phyloP scores from a whole-genome alignment of 2,888 invertebrate genomes.

The Eustalomyia histrio region DNA sequence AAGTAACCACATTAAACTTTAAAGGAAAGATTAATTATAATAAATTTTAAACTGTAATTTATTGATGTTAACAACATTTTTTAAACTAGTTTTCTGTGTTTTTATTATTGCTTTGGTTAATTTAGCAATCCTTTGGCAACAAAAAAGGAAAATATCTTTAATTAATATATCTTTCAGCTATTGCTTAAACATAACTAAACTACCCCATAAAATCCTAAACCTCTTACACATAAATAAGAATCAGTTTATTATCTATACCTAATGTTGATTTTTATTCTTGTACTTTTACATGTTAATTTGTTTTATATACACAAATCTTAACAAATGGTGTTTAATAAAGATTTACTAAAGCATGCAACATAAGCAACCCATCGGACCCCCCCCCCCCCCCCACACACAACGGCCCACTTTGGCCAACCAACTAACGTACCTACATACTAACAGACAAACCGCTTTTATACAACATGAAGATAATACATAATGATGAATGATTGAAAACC shows the following conservation, averaged over 20 bases:
- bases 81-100: not conserved
- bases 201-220: conserved; percentile 6
- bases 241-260: no score
- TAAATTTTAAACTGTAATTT: no score
- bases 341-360: not conserved
- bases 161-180: conserved; percentile 35
- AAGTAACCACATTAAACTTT: no score
- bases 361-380: not conserved
- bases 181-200: conserved; percentile 13
- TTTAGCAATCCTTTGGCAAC: conserved; percentile 19
- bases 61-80: conserved; percentile 6
- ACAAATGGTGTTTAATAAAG: conserved; percentile 40
- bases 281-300: no score
- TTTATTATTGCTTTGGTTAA: conserved; percentile 3
- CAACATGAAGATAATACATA: not conserved
- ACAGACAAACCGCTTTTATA: not conserved
- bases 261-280: no score
- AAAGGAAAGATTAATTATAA: no score
- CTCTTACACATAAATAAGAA: no score
- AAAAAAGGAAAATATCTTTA: conserved; percentile 11
- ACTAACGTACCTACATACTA: not conserved
- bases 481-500: conserved; percentile 49
- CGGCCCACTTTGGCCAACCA: conserved; percentile 22
- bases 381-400: not conserved
- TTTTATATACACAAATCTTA: no score